A percentile compares a stretch with the other conserved stretches of the same genome.
Evolutionary conservation across 2,113 vertebrate genomes (phyloP).

Genomic region (Odontesthes bonariensis): DNA sequence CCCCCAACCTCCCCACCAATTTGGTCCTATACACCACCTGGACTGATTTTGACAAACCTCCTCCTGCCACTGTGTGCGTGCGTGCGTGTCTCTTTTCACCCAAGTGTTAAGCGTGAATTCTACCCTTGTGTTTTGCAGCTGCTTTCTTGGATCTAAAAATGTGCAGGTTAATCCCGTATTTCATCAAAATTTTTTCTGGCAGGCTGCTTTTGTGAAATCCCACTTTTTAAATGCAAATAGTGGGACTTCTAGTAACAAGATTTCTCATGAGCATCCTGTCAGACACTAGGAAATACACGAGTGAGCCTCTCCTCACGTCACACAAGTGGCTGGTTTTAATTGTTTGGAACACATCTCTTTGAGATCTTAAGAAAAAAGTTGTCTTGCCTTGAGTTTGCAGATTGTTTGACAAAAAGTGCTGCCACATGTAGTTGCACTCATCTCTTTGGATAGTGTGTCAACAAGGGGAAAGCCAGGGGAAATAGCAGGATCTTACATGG

Average conservation of each 20-base stretch:
- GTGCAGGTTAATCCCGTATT: neutral
- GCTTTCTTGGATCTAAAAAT: neutral
- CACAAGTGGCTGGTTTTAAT: no score
- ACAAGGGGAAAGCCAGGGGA: neutral
- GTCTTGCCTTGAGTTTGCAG: no score
- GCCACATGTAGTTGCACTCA: neutral
- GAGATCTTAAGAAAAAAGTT: no score
- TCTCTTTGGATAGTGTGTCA: conserved; percentile 24
- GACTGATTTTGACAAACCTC: conserved; percentile 32
- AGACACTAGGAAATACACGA: no score
- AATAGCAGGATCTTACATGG: neutral
- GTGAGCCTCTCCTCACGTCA: no score
- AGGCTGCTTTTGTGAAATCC: neutral
- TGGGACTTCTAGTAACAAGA: no score
- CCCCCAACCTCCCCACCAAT: conserved; percentile 26
- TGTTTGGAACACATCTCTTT: no score
- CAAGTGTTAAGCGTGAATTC: neutral
- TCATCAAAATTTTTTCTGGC: neutral
- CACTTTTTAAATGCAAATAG: no score
- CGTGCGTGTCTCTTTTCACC: conserved; percentile 11
- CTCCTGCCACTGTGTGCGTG: conserved; percentile 22
- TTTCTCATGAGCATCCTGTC: no score
- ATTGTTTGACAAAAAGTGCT: neutral
- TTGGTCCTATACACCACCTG: conserved; percentile 70
- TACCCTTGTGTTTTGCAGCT: neutral